Percentiles rank a stretch among this genome's conserved stretches.
These are phyloP conservation scores for Monopterus albus DNA, from an alignment of 2,113 vertebrate species.

Conservation along the genomic window DNA sequence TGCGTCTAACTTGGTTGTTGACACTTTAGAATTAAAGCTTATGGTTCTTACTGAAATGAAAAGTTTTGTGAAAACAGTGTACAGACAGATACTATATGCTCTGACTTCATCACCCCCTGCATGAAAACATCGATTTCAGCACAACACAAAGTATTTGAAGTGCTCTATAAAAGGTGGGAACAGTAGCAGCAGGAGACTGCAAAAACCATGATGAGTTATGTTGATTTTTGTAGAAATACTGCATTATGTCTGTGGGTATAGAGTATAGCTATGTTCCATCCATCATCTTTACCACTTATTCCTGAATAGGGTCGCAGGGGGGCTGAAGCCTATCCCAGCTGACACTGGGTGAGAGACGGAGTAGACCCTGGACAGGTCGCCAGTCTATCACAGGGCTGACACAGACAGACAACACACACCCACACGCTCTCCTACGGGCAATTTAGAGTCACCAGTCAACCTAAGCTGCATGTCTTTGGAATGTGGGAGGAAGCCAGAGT, in stretches of 20 bases:
- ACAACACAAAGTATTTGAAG: background rate
- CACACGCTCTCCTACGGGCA: too few relatives aligned
- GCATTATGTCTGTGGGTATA: background rate
- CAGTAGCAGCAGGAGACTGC: background rate
- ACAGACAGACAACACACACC: too few relatives aligned
- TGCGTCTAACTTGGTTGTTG: background rate
- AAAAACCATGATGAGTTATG: background rate
- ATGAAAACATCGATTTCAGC: background rate
- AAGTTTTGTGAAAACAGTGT: slow-evolving; percentile 2
- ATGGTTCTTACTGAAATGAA: background rate
- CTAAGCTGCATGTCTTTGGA: too few relatives aligned
- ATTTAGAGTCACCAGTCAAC: too few relatives aligned
- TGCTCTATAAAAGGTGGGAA: background rate
- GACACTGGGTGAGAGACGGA: too few relatives aligned
- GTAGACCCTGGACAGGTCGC: too few relatives aligned
- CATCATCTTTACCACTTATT: too few relatives aligned
- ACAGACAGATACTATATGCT: background rate
- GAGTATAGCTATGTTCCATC: too few relatives aligned
- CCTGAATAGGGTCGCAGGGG: too few relatives aligned
- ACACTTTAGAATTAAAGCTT: background rate
- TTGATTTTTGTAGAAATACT: background rate
- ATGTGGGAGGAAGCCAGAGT: too few relatives aligned
- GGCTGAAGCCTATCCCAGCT: too few relatives aligned
- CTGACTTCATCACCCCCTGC: background rate
- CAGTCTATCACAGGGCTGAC: too few relatives aligned